Conservation (phyloP, 1,140 invertebrate genomes). For the Lucilia cuprina region DNA sequence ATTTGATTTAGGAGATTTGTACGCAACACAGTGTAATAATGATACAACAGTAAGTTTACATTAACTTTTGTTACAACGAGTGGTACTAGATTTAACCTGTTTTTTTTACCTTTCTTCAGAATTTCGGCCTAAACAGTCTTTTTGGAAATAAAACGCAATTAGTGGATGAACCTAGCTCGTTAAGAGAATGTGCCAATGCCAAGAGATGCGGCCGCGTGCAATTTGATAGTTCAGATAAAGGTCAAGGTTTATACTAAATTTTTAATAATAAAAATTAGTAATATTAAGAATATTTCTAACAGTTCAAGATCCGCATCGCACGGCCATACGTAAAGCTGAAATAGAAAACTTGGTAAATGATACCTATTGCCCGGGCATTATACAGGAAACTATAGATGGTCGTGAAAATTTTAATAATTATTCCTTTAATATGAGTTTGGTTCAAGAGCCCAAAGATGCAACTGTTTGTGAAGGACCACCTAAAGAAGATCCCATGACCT, state of each 20-base stretch:
- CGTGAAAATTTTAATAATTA: conserved; percentile 46
- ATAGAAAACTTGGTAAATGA: conserved; percentile 48
- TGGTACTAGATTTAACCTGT: too few species aligned
- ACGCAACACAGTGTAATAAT: too few species aligned
- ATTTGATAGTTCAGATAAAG: background rate
- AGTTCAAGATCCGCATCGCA: background rate
- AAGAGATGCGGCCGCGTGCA: conserved; percentile 16
- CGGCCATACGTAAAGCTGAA: conserved; percentile 13
- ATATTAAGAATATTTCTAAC: too few species aligned
- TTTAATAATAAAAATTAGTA: too few species aligned
- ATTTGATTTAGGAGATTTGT: too few species aligned
- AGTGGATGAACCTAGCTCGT: background rate
- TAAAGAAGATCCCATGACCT: conserved; percentile 48
- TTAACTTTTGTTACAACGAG: too few species aligned
- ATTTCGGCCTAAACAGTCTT: too few species aligned
- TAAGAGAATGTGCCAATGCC: background rate
- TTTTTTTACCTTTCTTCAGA: too few species aligned
- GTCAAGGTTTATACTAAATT: background rate
- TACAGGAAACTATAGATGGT: conserved; percentile 47
- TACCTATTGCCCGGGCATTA: conserved; percentile 45
- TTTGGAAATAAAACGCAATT: too few species aligned
- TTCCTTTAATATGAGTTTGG: conserved; percentile 46
- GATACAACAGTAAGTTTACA: too few species aligned
- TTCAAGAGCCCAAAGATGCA: background rate
- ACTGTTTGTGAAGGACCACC: conserved; percentile 37